A percentile compares a stretch with the other conserved stretches of the same genome.
phyloP scores from a whole-genome alignment of 2,888 invertebrate genomes.

The Caenorhabditis uteleia region DNA sequence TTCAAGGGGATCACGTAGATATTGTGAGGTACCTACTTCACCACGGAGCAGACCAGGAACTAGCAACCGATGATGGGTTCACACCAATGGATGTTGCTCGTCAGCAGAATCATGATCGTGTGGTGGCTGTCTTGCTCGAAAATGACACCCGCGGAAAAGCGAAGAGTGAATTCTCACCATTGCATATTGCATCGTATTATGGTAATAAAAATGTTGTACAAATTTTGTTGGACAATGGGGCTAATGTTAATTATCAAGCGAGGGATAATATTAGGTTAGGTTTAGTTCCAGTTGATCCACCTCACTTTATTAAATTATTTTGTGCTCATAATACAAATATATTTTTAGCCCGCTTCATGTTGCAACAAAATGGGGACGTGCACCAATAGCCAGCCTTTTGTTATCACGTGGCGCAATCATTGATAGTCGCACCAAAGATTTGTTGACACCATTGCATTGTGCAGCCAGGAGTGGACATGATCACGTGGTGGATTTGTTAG shows the following conservation, averaged over 20 bases:
- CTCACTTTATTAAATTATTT: constrained; percentile 25
- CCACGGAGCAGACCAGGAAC: constrained; percentile 94
- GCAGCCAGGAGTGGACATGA: constrained; percentile 97
- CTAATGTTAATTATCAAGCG: constrained; percentile 96
- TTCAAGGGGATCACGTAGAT: constrained; percentile 95
- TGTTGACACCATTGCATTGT: constrained; percentile 95
- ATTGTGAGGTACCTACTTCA: constrained; percentile 90
- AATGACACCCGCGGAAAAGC: constrained; percentile 97
- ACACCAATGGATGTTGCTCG: constrained; percentile 98
- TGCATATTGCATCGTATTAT: constrained; percentile 94
- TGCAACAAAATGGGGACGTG: constrained; percentile 98
- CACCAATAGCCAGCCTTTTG: constrained; percentile 91
- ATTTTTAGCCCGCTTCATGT: constrained; percentile 83
- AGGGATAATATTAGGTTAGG: constrained; percentile 90
- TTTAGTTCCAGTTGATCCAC: neutral
- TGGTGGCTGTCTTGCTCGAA: constrained; percentile 94
- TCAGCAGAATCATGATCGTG: constrained; percentile 96
- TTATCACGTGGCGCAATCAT: constrained; percentile 92
- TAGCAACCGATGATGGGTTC: constrained; percentile 99
- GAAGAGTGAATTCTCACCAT: constrained; percentile 95
- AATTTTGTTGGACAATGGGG: constrained; percentile 90
- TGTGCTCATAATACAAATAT: constrained; percentile 9
- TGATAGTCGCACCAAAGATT: constrained; percentile 79
- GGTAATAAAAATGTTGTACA: constrained; percentile 95
- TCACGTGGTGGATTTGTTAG: constrained; percentile 90